phyloP scores from a whole-genome alignment of 2,797 vertebrate species.

The Oophaga sylvatica region DNA sequence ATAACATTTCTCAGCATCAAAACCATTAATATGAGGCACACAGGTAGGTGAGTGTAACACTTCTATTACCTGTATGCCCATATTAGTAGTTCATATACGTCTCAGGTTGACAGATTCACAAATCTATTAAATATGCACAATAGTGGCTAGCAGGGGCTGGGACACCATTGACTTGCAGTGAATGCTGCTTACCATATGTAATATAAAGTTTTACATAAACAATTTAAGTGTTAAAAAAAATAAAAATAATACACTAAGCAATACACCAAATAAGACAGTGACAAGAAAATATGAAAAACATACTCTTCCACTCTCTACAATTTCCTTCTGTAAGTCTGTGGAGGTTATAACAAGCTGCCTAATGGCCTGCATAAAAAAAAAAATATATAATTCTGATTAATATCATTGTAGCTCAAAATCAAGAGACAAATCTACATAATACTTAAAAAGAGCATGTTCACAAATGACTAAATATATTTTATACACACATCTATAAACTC shows the following conservation, averaged over 20 bases:
- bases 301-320: slow-evolving; percentile 91
- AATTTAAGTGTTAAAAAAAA: not conserved
- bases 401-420: too few species aligned
- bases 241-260: not conserved
- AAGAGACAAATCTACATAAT: not conserved
- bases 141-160: not conserved
- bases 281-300: slow-evolving; percentile 66
- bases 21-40: too few species aligned
- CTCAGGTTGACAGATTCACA: not conserved
- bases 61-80: too few species aligned
- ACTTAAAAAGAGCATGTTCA: not conserved
- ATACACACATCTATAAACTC: too few species aligned
- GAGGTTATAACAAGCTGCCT: slow-evolving; percentile 87
- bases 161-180: not conserved
- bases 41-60: too few species aligned
- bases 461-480: too few species aligned
- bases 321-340: slow-evolving; percentile 94
- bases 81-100: too few species aligned
- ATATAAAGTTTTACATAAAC: not conserved
- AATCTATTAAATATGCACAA: not conserved
- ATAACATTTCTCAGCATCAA: too few species aligned
- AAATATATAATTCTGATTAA: not conserved
- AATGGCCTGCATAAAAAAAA: slow-evolving; percentile 80
- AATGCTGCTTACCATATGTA: not conserved
- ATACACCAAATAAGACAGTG: too few species aligned